Percentiles rank a stretch among this genome's conserved stretches.
Evolutionary conservation across 2,113 vertebrate genomes (phyloP).

Genomic region (Pristiophorus japonicus): DNA sequence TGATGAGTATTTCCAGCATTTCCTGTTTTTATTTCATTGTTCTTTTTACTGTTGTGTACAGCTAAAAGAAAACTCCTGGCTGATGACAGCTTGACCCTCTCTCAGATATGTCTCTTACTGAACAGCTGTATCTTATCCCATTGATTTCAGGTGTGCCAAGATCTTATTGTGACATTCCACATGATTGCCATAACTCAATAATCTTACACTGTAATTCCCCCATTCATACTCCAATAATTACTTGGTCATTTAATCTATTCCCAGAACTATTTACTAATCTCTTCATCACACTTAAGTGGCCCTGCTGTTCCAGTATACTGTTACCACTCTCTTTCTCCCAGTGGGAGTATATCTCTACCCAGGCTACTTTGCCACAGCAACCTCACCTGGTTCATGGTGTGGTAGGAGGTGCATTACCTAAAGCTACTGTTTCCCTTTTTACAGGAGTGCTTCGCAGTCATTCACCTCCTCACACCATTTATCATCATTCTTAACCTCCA

Average conservation of each 20-base stretch:
- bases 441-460: neutral
- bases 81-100: neutral
- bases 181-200: constrained; percentile 18
- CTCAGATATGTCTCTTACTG: neutral
- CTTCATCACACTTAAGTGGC: neutral
- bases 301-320: constrained; percentile 32
- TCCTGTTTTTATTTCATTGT: neutral
- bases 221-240: constrained; percentile 30
- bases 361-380: neutral
- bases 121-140: neutral
- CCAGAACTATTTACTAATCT: constrained; percentile 30
- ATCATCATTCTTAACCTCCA: neutral
- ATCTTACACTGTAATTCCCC: neutral
- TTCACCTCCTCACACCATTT: neutral
- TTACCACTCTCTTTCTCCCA: constrained; percentile 8
- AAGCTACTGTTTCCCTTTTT: neutral
- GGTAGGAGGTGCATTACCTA: neutral
- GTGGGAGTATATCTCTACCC: neutral
- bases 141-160: neutral
- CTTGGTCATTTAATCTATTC: constrained; percentile 26
- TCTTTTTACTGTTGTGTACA: neutral
- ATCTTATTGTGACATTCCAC: neutral
- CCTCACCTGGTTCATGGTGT: neutral
- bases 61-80: neutral
- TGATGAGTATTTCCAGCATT: neutral